phyloP scores from a whole-genome alignment of 2,797 vertebrate species.

The Macroramphosus scolopax region DNA sequence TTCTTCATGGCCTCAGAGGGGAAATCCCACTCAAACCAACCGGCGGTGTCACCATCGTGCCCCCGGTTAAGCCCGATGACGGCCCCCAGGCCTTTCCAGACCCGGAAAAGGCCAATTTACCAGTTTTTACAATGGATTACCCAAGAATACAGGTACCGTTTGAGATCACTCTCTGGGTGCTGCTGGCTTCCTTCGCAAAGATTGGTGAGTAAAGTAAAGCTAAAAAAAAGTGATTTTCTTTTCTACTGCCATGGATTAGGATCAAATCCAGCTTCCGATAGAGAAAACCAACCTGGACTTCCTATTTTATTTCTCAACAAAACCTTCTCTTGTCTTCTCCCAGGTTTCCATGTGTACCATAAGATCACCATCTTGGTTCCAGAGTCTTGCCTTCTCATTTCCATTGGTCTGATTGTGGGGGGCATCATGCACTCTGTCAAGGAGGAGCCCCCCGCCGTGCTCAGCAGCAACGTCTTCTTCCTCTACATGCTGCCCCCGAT shows the following conservation, averaged over 20 bases:
- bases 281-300: too few relatives aligned
- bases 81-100: constrained; percentile 64
- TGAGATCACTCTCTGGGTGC: constrained; percentile 93
- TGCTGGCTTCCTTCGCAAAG: constrained; percentile 93
- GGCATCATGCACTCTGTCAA: constrained; percentile 91
- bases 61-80: constrained; percentile 35
- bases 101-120: constrained; percentile 75
- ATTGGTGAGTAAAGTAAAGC: constrained; percentile 97
- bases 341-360: constrained; percentile 95
- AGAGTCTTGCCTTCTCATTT: constrained; percentile 92
- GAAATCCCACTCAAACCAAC: constrained; percentile 49
- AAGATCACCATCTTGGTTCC: constrained; percentile 91
- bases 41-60: constrained; percentile 43
- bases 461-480: constrained; percentile 79
- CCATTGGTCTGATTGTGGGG: constrained; percentile 91
- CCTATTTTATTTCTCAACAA: too few relatives aligned
- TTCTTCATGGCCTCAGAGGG: constrained; percentile 43
- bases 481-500: constrained; percentile 82
- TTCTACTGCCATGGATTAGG: too few relatives aligned
- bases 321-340: background rate
- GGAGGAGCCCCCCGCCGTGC: constrained; percentile 90
- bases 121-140: constrained; percentile 89
- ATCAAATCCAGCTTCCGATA: too few relatives aligned
- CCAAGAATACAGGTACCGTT: constrained; percentile 91
- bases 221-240: too few relatives aligned